phyloP scores from a whole-genome alignment of 2,888 invertebrate genomes.

The Phania funesta region DNA sequence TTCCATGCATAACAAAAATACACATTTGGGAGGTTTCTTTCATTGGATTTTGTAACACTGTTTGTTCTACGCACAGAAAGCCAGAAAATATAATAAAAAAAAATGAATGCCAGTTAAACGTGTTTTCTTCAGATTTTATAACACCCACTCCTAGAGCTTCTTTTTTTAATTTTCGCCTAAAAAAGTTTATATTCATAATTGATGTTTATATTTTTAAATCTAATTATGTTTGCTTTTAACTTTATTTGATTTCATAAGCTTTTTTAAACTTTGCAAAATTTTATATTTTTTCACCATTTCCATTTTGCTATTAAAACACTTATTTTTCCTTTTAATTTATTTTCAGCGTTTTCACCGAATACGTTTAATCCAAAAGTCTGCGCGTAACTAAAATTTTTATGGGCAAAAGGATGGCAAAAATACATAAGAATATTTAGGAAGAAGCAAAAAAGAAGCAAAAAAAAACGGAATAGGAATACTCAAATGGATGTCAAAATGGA shows the following conservation, averaged over 20 bases:
- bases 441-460: background rate
- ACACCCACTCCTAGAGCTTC: conserved; percentile 47
- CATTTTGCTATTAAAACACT: conserved; percentile 5
- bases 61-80: conserved; percentile 15
- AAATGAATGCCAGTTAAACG: conserved; percentile 46
- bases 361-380: conserved; percentile 67
- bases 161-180: background rate
- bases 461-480: conserved; percentile 24
- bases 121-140: conserved; percentile 45
- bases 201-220: background rate
- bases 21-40: conserved; percentile 66
- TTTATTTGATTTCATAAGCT: background rate
- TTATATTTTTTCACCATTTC: conserved; percentile 4
- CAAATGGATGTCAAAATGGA: conserved; percentile 29
- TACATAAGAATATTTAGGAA: conserved; percentile 35
- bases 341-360: conserved; percentile 34
- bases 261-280: conserved; percentile 21
- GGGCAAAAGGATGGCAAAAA: conserved; percentile 35
- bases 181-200: background rate
- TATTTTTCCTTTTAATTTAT: background rate
- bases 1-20: conserved; percentile 45
- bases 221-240: background rate
- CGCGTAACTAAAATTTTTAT: conserved; percentile 65
- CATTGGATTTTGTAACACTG: conserved; percentile 32
- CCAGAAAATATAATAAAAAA: conserved; percentile 18